These are phyloP conservation scores for Drosophila willistoni DNA, from an alignment of 1,140 invertebrate species.

Conservation along the genomic window DNA sequence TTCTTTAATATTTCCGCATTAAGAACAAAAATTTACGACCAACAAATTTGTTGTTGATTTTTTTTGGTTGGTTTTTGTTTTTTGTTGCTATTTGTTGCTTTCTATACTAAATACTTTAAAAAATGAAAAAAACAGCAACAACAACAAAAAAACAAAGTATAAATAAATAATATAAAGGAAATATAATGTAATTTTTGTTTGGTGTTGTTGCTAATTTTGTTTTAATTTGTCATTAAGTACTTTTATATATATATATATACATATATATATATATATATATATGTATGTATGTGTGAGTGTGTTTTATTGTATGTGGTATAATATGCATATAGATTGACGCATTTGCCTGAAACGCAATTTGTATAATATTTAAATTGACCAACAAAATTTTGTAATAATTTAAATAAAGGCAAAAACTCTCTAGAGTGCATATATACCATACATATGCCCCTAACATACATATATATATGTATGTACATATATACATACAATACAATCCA, in stretches of 20 bases:
- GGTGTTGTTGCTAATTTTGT: conserved; percentile 42
- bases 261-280: too few species aligned
- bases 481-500: not conserved
- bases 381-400: conserved; percentile 50
- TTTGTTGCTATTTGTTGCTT: conserved; percentile 38
- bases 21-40: conserved; percentile 43
- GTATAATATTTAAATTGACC: conserved; percentile 30
- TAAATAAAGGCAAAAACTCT: conserved; percentile 10
- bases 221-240: conserved; percentile 56
- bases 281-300: not conserved
- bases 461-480: not conserved
- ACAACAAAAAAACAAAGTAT: conserved; percentile 65
- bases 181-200: conserved; percentile 22
- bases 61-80: conserved; percentile 19
- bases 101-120: conserved; percentile 36
- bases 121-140: conserved; percentile 33
- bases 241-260: conserved; percentile 29
- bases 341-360: conserved; percentile 64
- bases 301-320: conserved; percentile 46
- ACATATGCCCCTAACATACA: not conserved
- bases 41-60: conserved; percentile 8
- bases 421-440: not conserved
- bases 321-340: conserved; percentile 65
- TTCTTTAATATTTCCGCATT: conserved; percentile 77
- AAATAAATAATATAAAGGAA: conserved; percentile 28